These are phyloP conservation scores for Saccostrea glomerata DNA, from an alignment of 1,140 invertebrate genomes.

Conservation along the genomic window DNA sequence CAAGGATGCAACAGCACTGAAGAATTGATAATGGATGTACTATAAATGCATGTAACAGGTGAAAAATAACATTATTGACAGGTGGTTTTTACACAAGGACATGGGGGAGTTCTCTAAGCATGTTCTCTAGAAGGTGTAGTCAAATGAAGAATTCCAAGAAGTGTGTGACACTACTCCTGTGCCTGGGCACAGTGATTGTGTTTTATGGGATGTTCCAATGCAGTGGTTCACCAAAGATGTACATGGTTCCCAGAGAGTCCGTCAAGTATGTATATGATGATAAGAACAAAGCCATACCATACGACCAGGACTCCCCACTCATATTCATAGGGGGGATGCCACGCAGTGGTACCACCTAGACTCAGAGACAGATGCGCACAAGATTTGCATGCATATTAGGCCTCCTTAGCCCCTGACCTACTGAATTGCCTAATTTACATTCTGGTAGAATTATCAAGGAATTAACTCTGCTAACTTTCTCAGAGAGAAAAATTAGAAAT, in stretches of 20 bases:
- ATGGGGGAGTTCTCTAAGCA: neutral
- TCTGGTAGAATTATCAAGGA: too few relatives aligned
- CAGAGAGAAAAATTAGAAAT: too few relatives aligned
- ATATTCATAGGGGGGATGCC: conserved; percentile 99
- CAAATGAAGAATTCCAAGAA: conserved; percentile 36
- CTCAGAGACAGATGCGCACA: too few relatives aligned
- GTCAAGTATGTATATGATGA: conserved; percentile 67
- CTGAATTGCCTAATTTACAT: too few relatives aligned
- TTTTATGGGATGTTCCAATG: conserved; percentile 61
- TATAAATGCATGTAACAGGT: neutral
- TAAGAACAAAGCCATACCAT: conserved; percentile 69
- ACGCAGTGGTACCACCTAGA: conserved; percentile 96
- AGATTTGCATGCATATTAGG: too few relatives aligned
- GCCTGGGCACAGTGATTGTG: conserved; percentile 25
- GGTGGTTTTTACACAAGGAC: neutral
- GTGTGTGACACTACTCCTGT: neutral
- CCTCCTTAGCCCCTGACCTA: too few relatives aligned
- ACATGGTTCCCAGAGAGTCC: conserved; percentile 72
- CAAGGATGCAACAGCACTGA: neutral
- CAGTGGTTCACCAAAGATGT: conserved; percentile 52
- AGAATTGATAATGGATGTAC: conserved; percentile 9
- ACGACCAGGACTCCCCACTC: conserved; percentile 91
- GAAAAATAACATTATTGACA: neutral
- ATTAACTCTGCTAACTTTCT: too few relatives aligned
- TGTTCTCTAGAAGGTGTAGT: neutral